Base-by-base conservation (phyloP, 2,888 invertebrate genomes). In the Agriopis aurantiaria region DNA sequence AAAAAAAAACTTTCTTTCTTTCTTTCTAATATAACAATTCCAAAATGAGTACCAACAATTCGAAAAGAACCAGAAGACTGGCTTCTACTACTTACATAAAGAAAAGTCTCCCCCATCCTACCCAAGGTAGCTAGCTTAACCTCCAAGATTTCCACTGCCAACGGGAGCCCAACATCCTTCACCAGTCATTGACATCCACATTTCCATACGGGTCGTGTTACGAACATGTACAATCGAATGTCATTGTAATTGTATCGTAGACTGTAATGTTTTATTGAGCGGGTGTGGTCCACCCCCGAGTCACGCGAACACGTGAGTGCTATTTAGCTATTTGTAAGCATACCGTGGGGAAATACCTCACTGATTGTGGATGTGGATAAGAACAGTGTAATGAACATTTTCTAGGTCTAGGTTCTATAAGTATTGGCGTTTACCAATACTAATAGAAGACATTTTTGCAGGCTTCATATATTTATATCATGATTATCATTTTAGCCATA, bases 181-280 rank as follows among this genome's bases (percentile, higher is more conserved):
- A 33, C 6, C 62, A 58, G 66, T 69, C 66, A 56, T 61, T 64
- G 66, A 69, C 68, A 62, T 17, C 23, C 17, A 4, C 4, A 71
- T 71, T 73, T 71, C 67, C 72, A 70, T 71, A 71, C 62, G 72
- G 65, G 71, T 68, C 62, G 55, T 60, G 73, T 73, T 68, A 74
- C 69, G 57, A 51, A 52, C 72, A 65, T 57, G 70, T 63, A 72
- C 75, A 67, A 75, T 75, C 72, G 72, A 71, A 75, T 68, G 48
- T 40, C 56, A 51, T 56, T 62, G 46, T 58, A 49, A 51, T 56
- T 58, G 48, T 58, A 51, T 51, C 3, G 33, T 40, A 40, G 51
- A 52, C 40, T 55, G 55, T 45, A 51, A 70, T 73, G 70, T 73
- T 75, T 75, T 77, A 75, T 77, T 74, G 75, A 68, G 58, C 62